Evolutionary conservation across 2,113 vertebrate genomes (phyloP).

Genomic region (Kryptolebias marmoratus): DNA sequence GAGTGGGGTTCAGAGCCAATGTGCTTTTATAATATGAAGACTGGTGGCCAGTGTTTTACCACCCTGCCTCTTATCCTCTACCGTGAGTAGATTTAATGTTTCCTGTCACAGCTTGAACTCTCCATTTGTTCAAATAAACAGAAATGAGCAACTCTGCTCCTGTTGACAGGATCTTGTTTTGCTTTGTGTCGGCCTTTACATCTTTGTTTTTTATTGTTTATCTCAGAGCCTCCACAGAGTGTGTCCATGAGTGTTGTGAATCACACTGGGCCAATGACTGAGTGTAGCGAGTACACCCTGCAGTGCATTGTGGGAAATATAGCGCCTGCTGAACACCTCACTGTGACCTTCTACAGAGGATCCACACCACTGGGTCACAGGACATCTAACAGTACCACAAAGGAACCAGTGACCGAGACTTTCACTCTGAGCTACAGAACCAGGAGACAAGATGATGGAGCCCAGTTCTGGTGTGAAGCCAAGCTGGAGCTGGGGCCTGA

Average conservation of each 20-base stretch:
- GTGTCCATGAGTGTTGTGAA: slow-evolving; percentile 35
- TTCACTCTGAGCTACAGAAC: neutral
- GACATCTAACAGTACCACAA: rapidly evolving
- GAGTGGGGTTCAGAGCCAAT: rapidly evolving
- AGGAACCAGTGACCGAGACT: neutral
- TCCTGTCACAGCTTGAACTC: neutral
- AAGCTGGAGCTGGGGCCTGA: slow-evolving; percentile 46
- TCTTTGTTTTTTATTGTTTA: neutral
- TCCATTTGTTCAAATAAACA: neutral
- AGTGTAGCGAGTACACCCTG: slow-evolving; percentile 35
- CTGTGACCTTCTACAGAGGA: slow-evolving; percentile 49
- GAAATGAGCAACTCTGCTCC: neutral
- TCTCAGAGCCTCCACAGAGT: slow-evolving; percentile 57
- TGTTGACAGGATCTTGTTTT: neutral
- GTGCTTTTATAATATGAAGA: rapidly evolving
- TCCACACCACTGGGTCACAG: rapidly evolving
- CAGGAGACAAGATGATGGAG: slow-evolving; percentile 31
- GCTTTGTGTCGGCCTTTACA: neutral
- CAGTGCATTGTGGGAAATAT: slow-evolving; percentile 55
- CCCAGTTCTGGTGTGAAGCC: slow-evolving; percentile 44
- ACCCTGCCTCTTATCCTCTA: rapidly evolving
- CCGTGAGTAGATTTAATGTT: slow-evolving; percentile 2
- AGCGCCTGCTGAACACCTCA: slow-evolving; percentile 49
- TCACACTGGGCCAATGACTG: slow-evolving; percentile 33
- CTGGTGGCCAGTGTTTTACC: rapidly evolving